These are phyloP conservation scores for Pelodytes ibericus DNA, from an alignment of 2,797 vertebrate genomes.

Conservation along the genomic window DNA sequence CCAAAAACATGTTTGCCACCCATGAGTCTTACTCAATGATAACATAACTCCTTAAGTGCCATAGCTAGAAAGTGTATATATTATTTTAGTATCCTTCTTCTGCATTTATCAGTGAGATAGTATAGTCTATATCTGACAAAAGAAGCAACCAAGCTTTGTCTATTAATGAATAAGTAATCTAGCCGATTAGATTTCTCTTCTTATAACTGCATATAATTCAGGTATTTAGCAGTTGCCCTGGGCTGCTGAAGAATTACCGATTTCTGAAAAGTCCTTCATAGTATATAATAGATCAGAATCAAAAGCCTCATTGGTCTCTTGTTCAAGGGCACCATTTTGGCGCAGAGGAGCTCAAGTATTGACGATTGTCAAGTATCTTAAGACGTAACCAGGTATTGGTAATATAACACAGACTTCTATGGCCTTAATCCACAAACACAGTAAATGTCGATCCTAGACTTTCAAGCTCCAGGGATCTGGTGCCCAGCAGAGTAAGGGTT, in stretches of 20 bases:
- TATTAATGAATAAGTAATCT: neutral
- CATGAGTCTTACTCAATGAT: neutral
- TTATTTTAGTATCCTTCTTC: no score
- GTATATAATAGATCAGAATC: conserved; percentile 29
- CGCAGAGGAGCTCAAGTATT: conserved; percentile 9
- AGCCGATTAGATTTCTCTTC: neutral
- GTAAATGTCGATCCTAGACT: neutral
- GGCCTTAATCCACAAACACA: neutral
- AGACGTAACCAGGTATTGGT: neutral
- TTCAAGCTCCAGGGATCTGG: neutral
- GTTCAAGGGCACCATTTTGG: conserved; percentile 10
- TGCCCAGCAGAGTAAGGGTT: conserved; percentile 26
- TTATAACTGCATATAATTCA: conserved; percentile 25
- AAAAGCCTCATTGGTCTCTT: conserved; percentile 19
- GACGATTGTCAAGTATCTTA: conserved; percentile 15
- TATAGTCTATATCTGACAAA: neutral
- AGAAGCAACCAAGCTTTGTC: neutral
- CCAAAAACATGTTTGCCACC: conserved; percentile 36
- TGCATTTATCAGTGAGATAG: no score
- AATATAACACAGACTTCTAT: conserved; percentile 1
- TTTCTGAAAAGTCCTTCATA: conserved; percentile 25
- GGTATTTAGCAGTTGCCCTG: conserved; percentile 17
- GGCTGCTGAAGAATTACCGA: conserved; percentile 33
- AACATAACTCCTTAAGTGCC: conserved; percentile 26
- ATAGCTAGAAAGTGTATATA: neutral